Percentiles rank a stretch among this genome's conserved stretches.
These are phyloP conservation scores for Setophaga coronata DNA, from an alignment of 2,113 vertebrate species.

Conservation along the genomic window DNA sequence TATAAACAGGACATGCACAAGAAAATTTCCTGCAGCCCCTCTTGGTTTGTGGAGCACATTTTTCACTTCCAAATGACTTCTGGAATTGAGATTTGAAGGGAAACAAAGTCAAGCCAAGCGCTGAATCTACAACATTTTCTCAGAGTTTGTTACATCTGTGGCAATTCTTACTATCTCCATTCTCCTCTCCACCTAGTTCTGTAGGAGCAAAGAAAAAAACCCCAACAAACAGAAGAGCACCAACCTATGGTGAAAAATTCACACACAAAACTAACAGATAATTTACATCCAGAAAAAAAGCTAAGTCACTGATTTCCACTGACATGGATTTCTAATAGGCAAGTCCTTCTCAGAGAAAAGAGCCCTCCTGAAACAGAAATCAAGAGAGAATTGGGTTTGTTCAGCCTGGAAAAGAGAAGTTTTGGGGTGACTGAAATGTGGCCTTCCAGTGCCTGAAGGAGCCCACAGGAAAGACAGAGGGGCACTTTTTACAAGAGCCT, in stretches of 20 bases:
- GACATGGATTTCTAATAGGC: not conserved
- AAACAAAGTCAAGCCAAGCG: not conserved
- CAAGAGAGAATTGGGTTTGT: not conserved
- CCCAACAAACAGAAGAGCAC: not conserved
- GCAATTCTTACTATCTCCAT: not conserved
- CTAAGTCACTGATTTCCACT: not conserved
- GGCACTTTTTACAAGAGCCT: not conserved
- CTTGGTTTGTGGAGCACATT: not conserved
- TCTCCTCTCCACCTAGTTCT: not conserved
- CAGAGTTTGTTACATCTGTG: not conserved
- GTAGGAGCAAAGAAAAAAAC: not conserved
- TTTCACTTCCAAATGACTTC: not conserved
- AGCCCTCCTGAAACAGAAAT: not conserved
- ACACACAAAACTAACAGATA: not conserved
- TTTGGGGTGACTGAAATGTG: fast-evolving
- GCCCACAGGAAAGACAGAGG: not conserved
- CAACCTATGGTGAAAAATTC: not conserved
- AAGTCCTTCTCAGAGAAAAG: not conserved
- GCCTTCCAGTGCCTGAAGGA: not conserved
- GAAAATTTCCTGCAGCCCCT: not conserved
- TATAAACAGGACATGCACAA: not conserved
- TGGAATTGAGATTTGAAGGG: not conserved
- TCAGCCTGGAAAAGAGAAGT: not conserved
- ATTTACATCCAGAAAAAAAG: too few species aligned
- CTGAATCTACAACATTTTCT: not conserved